Percentiles rank a stretch among this genome's conserved stretches.
Conservation (phyloP, 2,888 invertebrate species). For the Drosophila helvetica region DNA sequence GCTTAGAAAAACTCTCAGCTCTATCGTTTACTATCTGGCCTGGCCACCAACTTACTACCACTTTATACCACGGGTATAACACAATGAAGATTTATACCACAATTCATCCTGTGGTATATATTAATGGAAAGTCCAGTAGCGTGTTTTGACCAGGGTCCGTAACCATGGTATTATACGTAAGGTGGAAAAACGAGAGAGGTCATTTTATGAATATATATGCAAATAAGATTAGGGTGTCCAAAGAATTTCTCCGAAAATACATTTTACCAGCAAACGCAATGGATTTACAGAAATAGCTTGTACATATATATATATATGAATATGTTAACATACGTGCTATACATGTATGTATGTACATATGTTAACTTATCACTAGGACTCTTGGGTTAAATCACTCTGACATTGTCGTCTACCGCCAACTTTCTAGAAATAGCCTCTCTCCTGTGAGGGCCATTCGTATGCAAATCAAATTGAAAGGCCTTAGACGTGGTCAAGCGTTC, state of each 20-base stretch:
- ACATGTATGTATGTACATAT: not conserved
- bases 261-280: slow-evolving; percentile 12
- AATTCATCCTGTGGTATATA: slow-evolving; percentile 63
- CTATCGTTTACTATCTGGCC: slow-evolving; percentile 17
- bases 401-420: slow-evolving; percentile 52
- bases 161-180: slow-evolving; percentile 62
- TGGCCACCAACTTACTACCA: slow-evolving; percentile 23
- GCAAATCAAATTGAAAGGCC: slow-evolving; percentile 73
- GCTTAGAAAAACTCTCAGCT: slow-evolving; percentile 26
- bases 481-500: slow-evolving; percentile 82
- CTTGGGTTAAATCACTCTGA: slow-evolving; percentile 27
- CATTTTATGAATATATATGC: slow-evolving; percentile 52
- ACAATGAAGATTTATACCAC: slow-evolving; percentile 38
- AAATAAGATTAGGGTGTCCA: slow-evolving; percentile 56
- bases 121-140: slow-evolving; percentile 76
- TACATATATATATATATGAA: slow-evolving; percentile 1
- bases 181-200: slow-evolving; percentile 60
- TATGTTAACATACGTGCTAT: not conserved
- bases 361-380: slow-evolving; percentile 8
- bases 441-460: slow-evolving; percentile 52
- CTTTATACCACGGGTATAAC: slow-evolving; percentile 11
- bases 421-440: slow-evolving; percentile 61
- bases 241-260: slow-evolving; percentile 33
- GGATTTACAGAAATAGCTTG: slow-evolving; percentile 25
- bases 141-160: slow-evolving; percentile 73